A percentile compares a stretch with the other conserved stretches of the same genome.
Evolutionary conservation across 2,797 vertebrate genomes (phyloP).

Genomic region (Mormyrops attenuatus): DNA sequence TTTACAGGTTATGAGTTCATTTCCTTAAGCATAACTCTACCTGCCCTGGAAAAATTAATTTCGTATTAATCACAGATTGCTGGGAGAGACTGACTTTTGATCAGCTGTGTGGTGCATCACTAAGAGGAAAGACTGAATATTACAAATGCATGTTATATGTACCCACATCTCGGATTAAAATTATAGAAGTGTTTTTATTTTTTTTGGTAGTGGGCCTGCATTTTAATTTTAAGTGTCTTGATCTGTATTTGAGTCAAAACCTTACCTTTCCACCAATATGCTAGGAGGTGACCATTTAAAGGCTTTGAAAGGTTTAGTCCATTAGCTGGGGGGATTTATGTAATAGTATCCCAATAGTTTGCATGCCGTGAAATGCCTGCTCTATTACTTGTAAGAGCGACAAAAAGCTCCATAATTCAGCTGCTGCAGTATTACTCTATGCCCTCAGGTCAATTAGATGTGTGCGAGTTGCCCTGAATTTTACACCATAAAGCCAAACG

Average conservation of each 20-base stretch:
- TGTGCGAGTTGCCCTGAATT: neutral
- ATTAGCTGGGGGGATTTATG: neutral
- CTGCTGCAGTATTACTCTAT: neutral
- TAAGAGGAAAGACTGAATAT: neutral
- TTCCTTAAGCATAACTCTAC: constrained; percentile 4
- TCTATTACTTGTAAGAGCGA: neutral
- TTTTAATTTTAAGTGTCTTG: neutral
- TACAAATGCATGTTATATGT: neutral
- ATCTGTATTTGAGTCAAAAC: neutral
- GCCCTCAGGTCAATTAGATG: neutral
- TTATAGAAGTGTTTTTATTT: neutral
- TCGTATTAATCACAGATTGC: neutral
- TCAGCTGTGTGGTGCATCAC: neutral
- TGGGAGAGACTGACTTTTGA: neutral
- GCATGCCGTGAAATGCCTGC: neutral
- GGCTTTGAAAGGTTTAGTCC: neutral
- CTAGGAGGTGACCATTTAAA: neutral
- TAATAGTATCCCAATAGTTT: neutral
- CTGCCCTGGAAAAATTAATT: neutral
- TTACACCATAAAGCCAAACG: neutral
- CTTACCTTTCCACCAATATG: neutral
- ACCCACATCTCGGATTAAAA: neutral
- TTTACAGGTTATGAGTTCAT: neutral
- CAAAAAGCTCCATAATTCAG: neutral
- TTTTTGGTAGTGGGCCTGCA: neutral